Evolutionary conservation across 2,113 vertebrate genomes (phyloP).

Genomic region (Falco punctatus): DNA sequence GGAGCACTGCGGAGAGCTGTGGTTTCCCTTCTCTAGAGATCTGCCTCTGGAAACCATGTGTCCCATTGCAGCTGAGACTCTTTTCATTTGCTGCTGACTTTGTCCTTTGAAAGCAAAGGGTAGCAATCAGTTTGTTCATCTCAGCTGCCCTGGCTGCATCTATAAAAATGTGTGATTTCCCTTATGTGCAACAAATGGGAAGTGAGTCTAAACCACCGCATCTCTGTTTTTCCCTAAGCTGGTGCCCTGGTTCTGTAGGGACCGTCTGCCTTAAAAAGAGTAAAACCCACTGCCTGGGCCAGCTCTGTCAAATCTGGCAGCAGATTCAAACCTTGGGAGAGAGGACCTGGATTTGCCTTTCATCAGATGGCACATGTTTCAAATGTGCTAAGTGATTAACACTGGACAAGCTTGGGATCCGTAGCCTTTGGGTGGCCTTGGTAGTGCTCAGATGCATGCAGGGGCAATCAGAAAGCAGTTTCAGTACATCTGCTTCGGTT

Average conservation of each 20-base stretch:
- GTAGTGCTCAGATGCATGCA: neutral
- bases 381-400: neutral
- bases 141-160: neutral
- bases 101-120: neutral
- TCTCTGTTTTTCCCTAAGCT: neutral
- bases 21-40: neutral
- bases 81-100: too few relatives aligned
- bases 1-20: neutral
- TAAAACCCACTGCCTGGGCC: neutral
- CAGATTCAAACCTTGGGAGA: neutral
- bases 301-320: neutral
- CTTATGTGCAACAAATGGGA: neutral
- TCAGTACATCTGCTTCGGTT: neutral
- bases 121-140: neutral
- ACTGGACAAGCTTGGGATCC: neutral
- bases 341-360: neutral
- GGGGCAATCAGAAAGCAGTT: neutral
- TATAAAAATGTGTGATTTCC: neutral
- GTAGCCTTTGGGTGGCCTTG: neutral
- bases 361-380: neutral
- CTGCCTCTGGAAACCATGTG: neutral
- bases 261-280: neutral
- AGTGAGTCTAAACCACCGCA: neutral
- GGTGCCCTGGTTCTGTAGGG: neutral
- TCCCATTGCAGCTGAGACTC: neutral